Percentiles rank a stretch among this genome's conserved stretches.
phyloP scores from a whole-genome alignment of 2,113 vertebrate genomes.

The Petrocephalus zakoni region DNA sequence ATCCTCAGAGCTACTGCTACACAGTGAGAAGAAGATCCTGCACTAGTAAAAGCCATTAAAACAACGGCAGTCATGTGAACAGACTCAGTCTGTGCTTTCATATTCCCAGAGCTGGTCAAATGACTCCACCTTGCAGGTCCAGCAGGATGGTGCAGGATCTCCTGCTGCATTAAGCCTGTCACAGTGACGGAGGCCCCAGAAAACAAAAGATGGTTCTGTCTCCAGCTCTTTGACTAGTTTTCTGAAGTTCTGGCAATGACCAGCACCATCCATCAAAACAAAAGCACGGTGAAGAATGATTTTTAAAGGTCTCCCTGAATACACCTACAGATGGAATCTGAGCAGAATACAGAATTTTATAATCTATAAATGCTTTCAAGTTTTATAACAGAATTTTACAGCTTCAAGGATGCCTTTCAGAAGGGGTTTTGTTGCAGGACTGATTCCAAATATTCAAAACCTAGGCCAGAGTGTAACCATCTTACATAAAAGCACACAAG shows the following conservation, averaged over 20 bases:
- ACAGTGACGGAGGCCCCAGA: background rate
- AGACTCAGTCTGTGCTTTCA: background rate
- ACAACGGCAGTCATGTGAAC: background rate
- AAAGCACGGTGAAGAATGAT: background rate
- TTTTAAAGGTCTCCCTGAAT: background rate
- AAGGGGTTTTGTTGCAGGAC: background rate
- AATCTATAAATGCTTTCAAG: background rate
- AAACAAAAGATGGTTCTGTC: background rate
- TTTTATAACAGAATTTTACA: constrained; percentile 12
- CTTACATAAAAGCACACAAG: background rate
- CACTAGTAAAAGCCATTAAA: background rate
- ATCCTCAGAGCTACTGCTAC: background rate
- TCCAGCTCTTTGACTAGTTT: background rate
- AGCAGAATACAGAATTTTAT: background rate
- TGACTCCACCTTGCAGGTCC: background rate
- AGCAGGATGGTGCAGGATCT: background rate
- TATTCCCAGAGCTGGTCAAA: background rate
- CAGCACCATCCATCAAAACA: background rate
- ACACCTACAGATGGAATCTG: background rate
- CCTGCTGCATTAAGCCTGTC: background rate
- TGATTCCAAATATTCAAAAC: background rate
- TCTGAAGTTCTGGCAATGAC: background rate
- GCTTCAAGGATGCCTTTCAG: background rate
- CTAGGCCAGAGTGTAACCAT: background rate
- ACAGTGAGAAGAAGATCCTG: background rate